Base-by-base conservation (phyloP, 2,888 invertebrate species). In the Fragum sueziense region DNA sequence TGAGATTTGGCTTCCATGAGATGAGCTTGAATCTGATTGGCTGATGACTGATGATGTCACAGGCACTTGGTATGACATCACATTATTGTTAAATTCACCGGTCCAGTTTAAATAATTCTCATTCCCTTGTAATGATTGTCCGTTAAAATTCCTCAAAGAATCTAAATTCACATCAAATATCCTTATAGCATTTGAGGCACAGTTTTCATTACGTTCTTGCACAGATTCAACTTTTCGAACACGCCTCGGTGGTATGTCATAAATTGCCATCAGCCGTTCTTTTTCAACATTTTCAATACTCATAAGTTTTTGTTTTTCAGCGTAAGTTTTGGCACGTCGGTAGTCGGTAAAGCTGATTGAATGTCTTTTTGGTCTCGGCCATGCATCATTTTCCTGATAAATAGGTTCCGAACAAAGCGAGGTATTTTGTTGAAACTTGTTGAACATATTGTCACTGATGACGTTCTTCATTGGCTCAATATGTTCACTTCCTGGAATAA, bases 321-420 rank as follows among this genome's bases (percentile, higher is more conserved):
- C 76, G 9, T 86, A 85, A 17, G 82, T 83, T 68, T 86, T 85
- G 70, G 87, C 86, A 29, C 86, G 85, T 61, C 87, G 79, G 74
- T 86, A 90, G 73, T 91, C 90, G n/a, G 87, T 89, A 61, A 90
- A 89, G 78, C 90, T 90, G 27, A 89, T 88, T 7, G 90, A 91
- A 77, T 90, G 90, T 47, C 90, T 87, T 71, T 90, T 91, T 54
- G 85, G 80, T n/a, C 84, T 72, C 27, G 74, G 85, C 86, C 89
- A 88, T 41, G 79, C 82, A 71, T 82, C 85, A 70, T 88, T 88
- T 52, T 90, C 89, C 34, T 84, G 76, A 51, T 80, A 84, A 31
- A 76, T 83, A 54, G 79, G 84, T 33, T 87, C 86, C 14, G 78
- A 75, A 79, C 76, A 81, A 9, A 76, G 77, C 41, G 79, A 80